phyloP scores from a whole-genome alignment of 2,888 invertebrate species.

The Mythimna vitellina region DNA sequence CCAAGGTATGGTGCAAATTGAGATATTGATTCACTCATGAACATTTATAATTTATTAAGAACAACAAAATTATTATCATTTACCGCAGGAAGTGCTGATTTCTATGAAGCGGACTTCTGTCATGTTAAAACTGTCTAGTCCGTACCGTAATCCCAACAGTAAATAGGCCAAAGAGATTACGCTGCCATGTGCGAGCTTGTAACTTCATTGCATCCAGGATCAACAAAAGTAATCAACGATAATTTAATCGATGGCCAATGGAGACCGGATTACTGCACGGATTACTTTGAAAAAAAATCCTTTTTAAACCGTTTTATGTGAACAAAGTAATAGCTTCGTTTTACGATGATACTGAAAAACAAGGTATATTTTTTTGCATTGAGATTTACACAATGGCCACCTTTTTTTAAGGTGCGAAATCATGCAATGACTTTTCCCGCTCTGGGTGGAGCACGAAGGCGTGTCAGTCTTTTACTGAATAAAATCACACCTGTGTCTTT shows the following conservation, averaged over 20 bases:
- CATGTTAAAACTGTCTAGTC: slow-evolving; percentile 1
- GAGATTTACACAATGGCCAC: too few relatives aligned
- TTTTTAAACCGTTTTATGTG: slow-evolving; percentile 30
- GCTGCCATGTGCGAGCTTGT: slow-evolving; percentile 8
- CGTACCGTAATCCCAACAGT: neutral
- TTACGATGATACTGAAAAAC: neutral
- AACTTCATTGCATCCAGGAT: slow-evolving; percentile 51
- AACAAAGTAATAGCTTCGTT: slow-evolving; percentile 15
- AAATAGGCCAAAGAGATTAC: slow-evolving; percentile 46
- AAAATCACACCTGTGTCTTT: too few relatives aligned
- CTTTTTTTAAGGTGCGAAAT: too few relatives aligned
- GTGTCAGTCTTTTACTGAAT: too few relatives aligned
- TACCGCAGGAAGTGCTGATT: neutral
- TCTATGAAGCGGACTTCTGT: neutral
- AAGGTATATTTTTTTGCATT: neutral
- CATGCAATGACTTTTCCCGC: too few relatives aligned
- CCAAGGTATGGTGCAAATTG: too few relatives aligned
- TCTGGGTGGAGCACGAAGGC: too few relatives aligned
- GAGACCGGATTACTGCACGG: slow-evolving; percentile 28
- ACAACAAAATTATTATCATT: too few relatives aligned
- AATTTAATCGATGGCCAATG: slow-evolving; percentile 48
- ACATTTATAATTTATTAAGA: too few relatives aligned
- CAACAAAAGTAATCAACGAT: slow-evolving; percentile 54
- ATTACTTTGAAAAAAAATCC: slow-evolving; percentile 2
- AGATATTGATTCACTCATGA: too few relatives aligned